These are phyloP conservation scores for Drosophila mauritiana DNA, from an alignment of 1,140 invertebrate genomes.

Conservation along the genomic window DNA sequence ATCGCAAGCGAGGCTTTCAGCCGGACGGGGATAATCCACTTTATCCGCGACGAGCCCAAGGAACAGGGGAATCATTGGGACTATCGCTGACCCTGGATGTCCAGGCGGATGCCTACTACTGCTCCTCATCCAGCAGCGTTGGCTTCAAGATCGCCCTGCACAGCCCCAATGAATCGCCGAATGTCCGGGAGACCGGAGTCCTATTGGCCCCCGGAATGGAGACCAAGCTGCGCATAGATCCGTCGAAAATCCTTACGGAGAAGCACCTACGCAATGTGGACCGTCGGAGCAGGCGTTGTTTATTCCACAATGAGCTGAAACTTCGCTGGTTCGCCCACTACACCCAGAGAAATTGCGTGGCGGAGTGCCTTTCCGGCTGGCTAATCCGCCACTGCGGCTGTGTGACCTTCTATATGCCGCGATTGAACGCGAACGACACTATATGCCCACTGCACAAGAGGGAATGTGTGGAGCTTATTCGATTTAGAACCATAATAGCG, in stretches of 20 bases:
- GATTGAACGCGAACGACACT: slow-evolving; percentile 57
- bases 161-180: slow-evolving; percentile 91
- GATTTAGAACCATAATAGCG: slow-evolving; percentile 39
- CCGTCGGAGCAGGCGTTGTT: slow-evolving; percentile 88
- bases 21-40: slow-evolving; percentile 53
- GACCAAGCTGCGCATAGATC: slow-evolving; percentile 87
- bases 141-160: slow-evolving; percentile 91
- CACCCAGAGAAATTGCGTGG: slow-evolving; percentile 87
- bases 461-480: slow-evolving; percentile 61
- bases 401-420: slow-evolving; percentile 89
- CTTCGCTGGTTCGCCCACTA: slow-evolving; percentile 86
- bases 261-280: slow-evolving; percentile 86
- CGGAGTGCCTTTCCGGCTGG: slow-evolving; percentile 90
- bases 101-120: slow-evolving; percentile 90
- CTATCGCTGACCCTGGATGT: slow-evolving; percentile 90
- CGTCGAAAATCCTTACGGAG: slow-evolving; percentile 88
- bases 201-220: slow-evolving; percentile 89
- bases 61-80: slow-evolving; percentile 88
- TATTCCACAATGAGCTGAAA: slow-evolving; percentile 89
- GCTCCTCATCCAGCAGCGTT: slow-evolving; percentile 89
- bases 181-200: slow-evolving; percentile 89
- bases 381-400: slow-evolving; percentile 88
- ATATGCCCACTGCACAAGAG: slow-evolving; percentile 60
- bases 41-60: slow-evolving; percentile 87
- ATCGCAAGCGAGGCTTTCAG: slow-evolving; percentile 85